Percentiles rank a stretch among this genome's conserved stretches.
These are phyloP conservation scores for Elegia similella DNA, from an alignment of 2,888 invertebrate genomes.

Conservation along the genomic window DNA sequence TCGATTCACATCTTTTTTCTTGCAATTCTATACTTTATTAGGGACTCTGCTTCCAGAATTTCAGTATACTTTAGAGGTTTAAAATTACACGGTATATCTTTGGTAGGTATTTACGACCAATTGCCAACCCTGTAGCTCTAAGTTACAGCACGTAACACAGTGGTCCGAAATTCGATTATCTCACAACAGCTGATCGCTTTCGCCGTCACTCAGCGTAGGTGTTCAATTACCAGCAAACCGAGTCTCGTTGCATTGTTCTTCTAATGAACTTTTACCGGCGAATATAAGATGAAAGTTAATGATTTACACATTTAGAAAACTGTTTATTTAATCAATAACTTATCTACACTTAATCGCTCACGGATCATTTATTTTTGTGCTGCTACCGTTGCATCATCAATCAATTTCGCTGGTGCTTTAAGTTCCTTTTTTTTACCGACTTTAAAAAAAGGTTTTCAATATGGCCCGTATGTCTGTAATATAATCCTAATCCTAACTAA, in stretches of 20 bases:
- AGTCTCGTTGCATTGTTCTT: conserved; percentile 57
- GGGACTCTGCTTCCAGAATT: no score
- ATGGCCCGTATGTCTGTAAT: no score
- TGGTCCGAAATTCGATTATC: conserved; percentile 53
- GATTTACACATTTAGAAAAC: conserved; percentile 48
- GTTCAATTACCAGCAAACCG: conserved; percentile 53
- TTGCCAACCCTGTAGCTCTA: conserved; percentile 17
- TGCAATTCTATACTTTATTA: no score
- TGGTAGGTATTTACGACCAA: background rate
- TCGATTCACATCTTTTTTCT: no score
- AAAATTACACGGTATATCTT: no score
- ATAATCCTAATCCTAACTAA: no score
- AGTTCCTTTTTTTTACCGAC: background rate
- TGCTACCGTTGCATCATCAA: conserved; percentile 12
- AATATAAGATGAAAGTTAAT: conserved; percentile 63
- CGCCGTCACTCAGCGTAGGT: conserved; percentile 49
- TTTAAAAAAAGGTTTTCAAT: background rate
- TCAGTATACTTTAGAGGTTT: no score
- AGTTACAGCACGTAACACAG: conserved; percentile 44
- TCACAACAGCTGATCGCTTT: conserved; percentile 57
- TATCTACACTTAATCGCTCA: conserved; percentile 35
- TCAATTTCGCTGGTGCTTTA: conserved; percentile 4
- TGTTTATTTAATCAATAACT: conserved; percentile 46
- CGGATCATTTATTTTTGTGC: conserved; percentile 16
- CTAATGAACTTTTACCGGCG: conserved; percentile 65